These are phyloP conservation scores for Cephonodes hylas DNA, from an alignment of 2,888 invertebrate species.

Conservation along the genomic window DNA sequence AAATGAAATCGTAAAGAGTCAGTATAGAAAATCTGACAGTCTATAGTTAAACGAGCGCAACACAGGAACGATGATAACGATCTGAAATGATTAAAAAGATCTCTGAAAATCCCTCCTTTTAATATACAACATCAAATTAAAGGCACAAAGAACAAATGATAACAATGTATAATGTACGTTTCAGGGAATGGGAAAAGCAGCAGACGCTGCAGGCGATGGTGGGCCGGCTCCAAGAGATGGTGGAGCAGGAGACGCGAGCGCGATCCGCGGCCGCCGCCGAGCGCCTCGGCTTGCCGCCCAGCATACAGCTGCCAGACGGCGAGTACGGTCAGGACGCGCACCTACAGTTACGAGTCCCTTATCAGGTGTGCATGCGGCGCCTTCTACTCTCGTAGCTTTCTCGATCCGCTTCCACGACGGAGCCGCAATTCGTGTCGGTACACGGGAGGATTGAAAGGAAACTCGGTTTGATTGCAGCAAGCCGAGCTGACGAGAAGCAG, in stretches of 20 bases:
- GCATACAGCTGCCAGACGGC: conserved; percentile 84
- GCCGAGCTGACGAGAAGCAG: conserved; percentile 85
- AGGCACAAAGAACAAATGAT: neutral
- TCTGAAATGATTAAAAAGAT: too few species aligned
- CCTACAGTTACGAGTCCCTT: conserved; percentile 83
- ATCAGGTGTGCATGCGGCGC: conserved; percentile 70
- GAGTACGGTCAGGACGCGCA: conserved; percentile 83
- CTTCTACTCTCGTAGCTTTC: neutral
- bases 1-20: too few species aligned
- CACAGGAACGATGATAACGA: too few species aligned
- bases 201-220: conserved; percentile 80
- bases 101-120: too few species aligned
- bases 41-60: too few species aligned
- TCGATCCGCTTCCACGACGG: neutral
- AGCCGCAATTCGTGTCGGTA: neutral
- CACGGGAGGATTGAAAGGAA: neutral
- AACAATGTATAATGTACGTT: conserved; percentile 36
- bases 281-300: conserved; percentile 81
- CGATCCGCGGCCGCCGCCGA: conserved; percentile 75
- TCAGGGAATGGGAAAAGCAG: conserved; percentile 85
- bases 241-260: conserved; percentile 77
- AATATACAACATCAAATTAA: too few species aligned
- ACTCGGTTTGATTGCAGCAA: conserved; percentile 70
- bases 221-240: conserved; percentile 76
- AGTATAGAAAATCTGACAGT: too few species aligned